phyloP scores from a whole-genome alignment of 2,888 invertebrate species.

The Cremastobaeus sp. region DNA sequence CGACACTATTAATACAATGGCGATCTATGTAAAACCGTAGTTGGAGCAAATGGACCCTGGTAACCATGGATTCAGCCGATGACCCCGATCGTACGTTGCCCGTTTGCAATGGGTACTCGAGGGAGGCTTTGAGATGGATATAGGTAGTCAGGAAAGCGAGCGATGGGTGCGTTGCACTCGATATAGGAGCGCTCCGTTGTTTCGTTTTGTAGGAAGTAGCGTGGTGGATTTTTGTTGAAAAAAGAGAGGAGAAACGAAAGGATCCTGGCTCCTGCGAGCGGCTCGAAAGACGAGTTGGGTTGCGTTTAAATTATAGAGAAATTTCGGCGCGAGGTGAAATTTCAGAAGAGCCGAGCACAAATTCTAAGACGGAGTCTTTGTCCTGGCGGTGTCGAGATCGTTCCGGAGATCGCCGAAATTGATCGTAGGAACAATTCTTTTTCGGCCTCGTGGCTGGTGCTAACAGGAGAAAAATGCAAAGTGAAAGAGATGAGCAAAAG shows the following conservation, averaged over 20 bases:
- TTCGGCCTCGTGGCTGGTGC: background rate
- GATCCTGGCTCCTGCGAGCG: slow-evolving; percentile 33
- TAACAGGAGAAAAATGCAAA: slow-evolving; percentile 22
- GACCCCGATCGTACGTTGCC: slow-evolving; percentile 73
- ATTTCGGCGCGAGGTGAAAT: too few relatives aligned
- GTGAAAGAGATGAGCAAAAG: slow-evolving; percentile 35
- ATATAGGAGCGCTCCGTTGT: slow-evolving; percentile 49
- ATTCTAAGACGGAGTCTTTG: too few relatives aligned
- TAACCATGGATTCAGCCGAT: slow-evolving; percentile 73
- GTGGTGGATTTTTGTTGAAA: slow-evolving; percentile 31
- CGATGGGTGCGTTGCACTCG: slow-evolving; percentile 59
- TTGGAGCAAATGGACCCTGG: slow-evolving; percentile 69
- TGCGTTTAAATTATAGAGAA: too few relatives aligned
- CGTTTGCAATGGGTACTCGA: slow-evolving; percentile 58
- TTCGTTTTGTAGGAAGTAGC: slow-evolving; percentile 55
- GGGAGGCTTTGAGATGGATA: slow-evolving; percentile 55
- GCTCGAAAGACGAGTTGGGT: too few relatives aligned
- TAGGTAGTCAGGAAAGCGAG: slow-evolving; percentile 53
- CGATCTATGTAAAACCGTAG: slow-evolving; percentile 33
- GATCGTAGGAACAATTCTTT: slow-evolving; percentile 15
- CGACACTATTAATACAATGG: slow-evolving; percentile 22
- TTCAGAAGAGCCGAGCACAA: too few relatives aligned
- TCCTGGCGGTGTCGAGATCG: too few relatives aligned
- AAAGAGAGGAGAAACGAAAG: slow-evolving; percentile 20
- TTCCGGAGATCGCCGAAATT: background rate